phyloP scores from a whole-genome alignment of 2,888 invertebrate species.

The Xylota sylvarum region DNA sequence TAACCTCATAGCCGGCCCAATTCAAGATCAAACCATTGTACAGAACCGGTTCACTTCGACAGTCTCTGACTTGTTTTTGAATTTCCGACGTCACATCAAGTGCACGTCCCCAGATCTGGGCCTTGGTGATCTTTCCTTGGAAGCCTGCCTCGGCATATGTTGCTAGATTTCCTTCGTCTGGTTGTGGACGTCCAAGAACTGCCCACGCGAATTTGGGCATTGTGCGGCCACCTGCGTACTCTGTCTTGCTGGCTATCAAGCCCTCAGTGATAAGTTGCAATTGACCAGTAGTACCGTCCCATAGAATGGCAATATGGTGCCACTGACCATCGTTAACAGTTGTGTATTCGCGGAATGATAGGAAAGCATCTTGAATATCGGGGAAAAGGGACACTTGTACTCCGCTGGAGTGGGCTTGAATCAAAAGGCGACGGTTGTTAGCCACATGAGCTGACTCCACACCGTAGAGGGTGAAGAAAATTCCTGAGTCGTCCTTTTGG shows the following conservation, averaged over 20 bases:
- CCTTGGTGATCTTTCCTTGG: constrained; percentile 97
- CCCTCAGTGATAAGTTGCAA: constrained; percentile 97
- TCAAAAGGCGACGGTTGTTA: constrained; percentile 90
- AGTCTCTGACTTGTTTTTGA: constrained; percentile 96
- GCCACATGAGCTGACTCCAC: constrained; percentile 93
- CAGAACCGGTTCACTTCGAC: constrained; percentile 95
- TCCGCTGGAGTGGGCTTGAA: constrained; percentile 97
- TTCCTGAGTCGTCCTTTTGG: constrained; percentile 95
- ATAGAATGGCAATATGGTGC: constrained; percentile 98
- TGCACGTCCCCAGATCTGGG: constrained; percentile 97
- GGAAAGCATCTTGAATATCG: constrained; percentile 94
- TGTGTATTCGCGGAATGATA: constrained; percentile 95
- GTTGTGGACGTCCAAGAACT: constrained; percentile 95
- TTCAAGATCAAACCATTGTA: constrained; percentile 94
- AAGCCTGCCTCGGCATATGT: constrained; percentile 95
- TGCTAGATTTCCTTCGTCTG: constrained; percentile 86
- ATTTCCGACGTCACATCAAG: constrained; percentile 96
- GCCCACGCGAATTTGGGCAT: constrained; percentile 96
- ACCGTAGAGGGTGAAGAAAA: constrained; percentile 96
- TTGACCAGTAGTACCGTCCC: constrained; percentile 96
- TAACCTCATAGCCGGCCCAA: constrained; percentile 97
- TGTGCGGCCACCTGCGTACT: constrained; percentile 93
- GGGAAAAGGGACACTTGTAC: constrained; percentile 95
- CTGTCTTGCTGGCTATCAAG: constrained; percentile 95
- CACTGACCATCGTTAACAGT: constrained; percentile 98